Evolutionary conservation across 2,797 vertebrate genomes (phyloP).

Genomic region (Eremophila alpestris): DNA sequence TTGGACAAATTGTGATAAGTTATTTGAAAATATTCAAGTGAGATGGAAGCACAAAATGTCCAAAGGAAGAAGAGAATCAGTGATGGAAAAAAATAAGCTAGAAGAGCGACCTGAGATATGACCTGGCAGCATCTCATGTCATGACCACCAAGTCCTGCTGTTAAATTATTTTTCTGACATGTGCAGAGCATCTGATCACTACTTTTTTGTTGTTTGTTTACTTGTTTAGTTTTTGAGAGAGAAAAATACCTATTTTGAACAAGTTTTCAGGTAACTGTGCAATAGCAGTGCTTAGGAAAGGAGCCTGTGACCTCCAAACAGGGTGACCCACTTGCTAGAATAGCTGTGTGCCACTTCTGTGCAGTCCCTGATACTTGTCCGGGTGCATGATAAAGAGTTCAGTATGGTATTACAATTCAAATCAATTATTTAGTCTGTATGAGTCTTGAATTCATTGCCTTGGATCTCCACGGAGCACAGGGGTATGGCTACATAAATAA

Average conservation of each 20-base stretch:
- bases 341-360: not conserved
- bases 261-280: not conserved
- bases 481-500: not conserved
- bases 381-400: not conserved
- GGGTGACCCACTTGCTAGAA: not conserved
- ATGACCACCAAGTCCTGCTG: not conserved
- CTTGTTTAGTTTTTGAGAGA: not conserved
- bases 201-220: not conserved
- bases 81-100: not conserved
- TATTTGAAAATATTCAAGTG: not conserved
- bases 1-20: not conserved
- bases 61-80: not conserved
- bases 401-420: not conserved
- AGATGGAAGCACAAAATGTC: not conserved
- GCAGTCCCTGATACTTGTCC: not conserved
- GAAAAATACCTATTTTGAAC: not conserved
- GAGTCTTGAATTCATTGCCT: slow-evolving; percentile 2
- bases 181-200: not conserved
- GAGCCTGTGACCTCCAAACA: not conserved
- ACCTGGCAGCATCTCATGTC: not conserved
- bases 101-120: not conserved
- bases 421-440: slow-evolving; percentile 49
- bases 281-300: not conserved
- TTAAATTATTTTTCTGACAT: not conserved
- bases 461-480: not conserved